Percentiles rank a stretch among this genome's conserved stretches.
phyloP scores from a whole-genome alignment of 2,797 vertebrate species.

The Pempheris klunzingeri region DNA sequence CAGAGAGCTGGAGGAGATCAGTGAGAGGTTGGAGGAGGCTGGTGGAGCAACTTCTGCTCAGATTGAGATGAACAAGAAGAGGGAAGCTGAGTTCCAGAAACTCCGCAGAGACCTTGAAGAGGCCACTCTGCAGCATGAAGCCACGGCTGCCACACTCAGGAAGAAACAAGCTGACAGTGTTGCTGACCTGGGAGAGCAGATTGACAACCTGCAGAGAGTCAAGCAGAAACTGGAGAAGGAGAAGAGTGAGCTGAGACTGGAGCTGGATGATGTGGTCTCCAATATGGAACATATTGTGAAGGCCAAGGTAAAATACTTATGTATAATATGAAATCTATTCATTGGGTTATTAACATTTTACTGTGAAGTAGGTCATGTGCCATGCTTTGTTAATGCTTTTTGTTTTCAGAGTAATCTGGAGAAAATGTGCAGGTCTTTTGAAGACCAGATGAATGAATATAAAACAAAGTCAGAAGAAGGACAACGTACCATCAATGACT shows the following conservation, averaged over 20 bases:
- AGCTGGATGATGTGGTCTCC: slow-evolving; percentile 90
- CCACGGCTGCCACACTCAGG: slow-evolving; percentile 88
- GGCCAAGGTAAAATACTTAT: slow-evolving; percentile 78
- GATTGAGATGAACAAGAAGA: slow-evolving; percentile 90
- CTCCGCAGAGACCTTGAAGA: slow-evolving; percentile 91
- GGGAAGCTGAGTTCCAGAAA: slow-evolving; percentile 91
- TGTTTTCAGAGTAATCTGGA: slow-evolving; percentile 87
- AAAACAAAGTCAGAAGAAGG: slow-evolving; percentile 88
- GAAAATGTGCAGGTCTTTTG: slow-evolving; percentile 88
- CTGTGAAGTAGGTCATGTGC: background rate
- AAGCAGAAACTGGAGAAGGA: slow-evolving; percentile 88
- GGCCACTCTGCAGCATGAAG: slow-evolving; percentile 91
- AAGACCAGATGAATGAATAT: slow-evolving; percentile 90
- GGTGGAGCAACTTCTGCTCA: slow-evolving; percentile 86
- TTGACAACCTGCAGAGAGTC: slow-evolving; percentile 90
- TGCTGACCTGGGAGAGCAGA: slow-evolving; percentile 90
- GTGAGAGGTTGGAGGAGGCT: slow-evolving; percentile 91
- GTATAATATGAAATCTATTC: background rate
- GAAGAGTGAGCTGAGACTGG: slow-evolving; percentile 89
- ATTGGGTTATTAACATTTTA: too few relatives aligned
- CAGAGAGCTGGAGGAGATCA: slow-evolving; percentile 92
- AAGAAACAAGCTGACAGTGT: slow-evolving; percentile 92
- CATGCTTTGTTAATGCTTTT: background rate
- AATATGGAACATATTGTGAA: slow-evolving; percentile 90
- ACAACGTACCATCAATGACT: slow-evolving; percentile 88